Base-by-base conservation (phyloP, 1,140 invertebrate genomes). In the Caenorhabditis briggsae region DNA sequence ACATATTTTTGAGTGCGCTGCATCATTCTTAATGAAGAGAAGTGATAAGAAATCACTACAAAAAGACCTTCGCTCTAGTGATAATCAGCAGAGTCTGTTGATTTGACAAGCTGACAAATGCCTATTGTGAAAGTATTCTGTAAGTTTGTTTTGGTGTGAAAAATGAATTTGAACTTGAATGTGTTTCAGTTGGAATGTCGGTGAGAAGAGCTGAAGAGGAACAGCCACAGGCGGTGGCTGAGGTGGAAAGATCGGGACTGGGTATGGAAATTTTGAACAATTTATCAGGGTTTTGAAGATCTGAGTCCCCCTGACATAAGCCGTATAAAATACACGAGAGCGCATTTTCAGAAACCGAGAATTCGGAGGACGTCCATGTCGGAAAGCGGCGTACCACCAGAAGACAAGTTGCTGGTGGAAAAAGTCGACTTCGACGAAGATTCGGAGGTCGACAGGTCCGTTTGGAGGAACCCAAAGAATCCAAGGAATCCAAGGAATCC, bases 121-220 rank as follows among this genome's bases (percentile, higher is more conserved):
- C 61, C 61, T 33, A 64, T 64, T 64, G 23, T 25, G 33, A 64
- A 64, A n/a, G 23, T 64, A 8, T 64, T 64, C 16, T 64, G 61
- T 64, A 64, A 64, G 61, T 64, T 64, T 64, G 23, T 12, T 33
- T 64, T 59, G 18, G 33, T 64, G 23, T 64, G 23, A n/a, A 59
- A n/a, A 64, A 33, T 64, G 33, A n/a, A 33, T 3, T 0, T 33
- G 61, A 33, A 64, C 25, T 8, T 58, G 56, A 58, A 16, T 33
- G 33, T 33, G 33, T 64, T 64, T 64, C 61, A 64, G 61, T 64
- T n/a, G 61, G 61, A 33, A 64, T 64, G 61, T 64, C 61, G 61
- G 23, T 64, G 61, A 64, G 33, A 64, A 64, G 61, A 64, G 33
- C 7, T 33, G 61, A 64, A 12, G 61, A 33, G 25, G 8, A 8